Evolutionary conservation across 2,797 vertebrate species (phyloP).

Genomic region (Tolypeutes matacus): DNA sequence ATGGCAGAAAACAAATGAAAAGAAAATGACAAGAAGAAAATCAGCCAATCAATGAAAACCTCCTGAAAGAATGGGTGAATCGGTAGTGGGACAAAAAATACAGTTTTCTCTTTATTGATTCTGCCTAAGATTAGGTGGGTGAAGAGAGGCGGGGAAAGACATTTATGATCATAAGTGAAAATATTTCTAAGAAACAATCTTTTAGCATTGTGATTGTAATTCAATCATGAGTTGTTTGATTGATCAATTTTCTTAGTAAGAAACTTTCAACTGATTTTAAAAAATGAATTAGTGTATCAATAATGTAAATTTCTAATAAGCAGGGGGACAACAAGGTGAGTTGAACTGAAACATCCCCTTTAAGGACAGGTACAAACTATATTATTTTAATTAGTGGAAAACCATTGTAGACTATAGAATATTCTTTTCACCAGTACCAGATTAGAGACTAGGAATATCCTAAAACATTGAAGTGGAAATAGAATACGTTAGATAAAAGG

Average conservation of each 20-base stretch:
- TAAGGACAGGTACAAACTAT: background rate
- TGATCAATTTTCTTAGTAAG: background rate
- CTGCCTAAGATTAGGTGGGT: background rate
- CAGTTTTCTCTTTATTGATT: background rate
- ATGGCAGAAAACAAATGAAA: background rate
- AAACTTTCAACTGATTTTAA: background rate
- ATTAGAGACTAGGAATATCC: background rate
- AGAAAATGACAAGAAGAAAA: background rate
- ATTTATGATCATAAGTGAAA: background rate
- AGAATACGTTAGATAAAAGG: background rate
- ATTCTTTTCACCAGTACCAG: background rate
- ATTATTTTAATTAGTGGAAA: background rate
- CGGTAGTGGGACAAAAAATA: background rate
- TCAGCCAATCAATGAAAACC: background rate
- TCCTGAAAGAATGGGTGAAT: background rate
- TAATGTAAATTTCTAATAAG: background rate
- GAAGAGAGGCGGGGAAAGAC: background rate
- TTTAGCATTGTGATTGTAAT: background rate
- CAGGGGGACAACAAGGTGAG: background rate
- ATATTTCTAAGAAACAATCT: background rate
- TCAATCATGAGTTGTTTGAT: background rate
- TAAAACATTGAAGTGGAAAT: background rate
- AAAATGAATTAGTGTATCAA: background rate
- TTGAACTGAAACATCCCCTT: background rate
- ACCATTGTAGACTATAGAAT: background rate